These are phyloP conservation scores for Staurois parvus DNA, from an alignment of 2,797 vertebrate genomes.

Conservation along the genomic window DNA sequence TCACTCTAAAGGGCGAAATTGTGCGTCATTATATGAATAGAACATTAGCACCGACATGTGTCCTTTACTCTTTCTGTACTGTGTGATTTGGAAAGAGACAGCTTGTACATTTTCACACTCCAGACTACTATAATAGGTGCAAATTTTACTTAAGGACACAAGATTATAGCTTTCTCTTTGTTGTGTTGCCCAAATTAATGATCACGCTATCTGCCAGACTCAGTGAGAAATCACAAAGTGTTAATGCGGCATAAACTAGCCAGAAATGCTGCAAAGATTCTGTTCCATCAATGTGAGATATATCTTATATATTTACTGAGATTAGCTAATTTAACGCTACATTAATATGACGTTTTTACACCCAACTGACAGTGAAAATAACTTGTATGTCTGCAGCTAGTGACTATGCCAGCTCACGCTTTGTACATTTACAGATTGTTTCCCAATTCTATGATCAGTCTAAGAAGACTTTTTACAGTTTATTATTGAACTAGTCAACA, in stretches of 20 bases:
- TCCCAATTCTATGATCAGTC: no score
- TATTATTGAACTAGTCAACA: no score
- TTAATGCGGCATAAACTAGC: background rate
- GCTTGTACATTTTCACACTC: background rate
- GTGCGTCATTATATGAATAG: background rate
- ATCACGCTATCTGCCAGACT: background rate
- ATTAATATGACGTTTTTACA: no score
- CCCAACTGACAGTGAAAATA: no score
- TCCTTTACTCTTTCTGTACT: background rate
- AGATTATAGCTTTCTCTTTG: background rate
- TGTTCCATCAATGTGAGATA: no score
- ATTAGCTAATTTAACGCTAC: no score
- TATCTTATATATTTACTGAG: no score
- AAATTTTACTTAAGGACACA: background rate
- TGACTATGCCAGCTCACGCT: no score
- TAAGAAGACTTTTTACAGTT: no score
- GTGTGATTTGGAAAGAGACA: background rate
- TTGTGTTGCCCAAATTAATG: background rate
- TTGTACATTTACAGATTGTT: no score
- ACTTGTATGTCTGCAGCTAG: no score
- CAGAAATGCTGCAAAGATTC: no score
- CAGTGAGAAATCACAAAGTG: background rate
- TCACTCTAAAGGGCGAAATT: background rate
- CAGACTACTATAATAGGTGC: background rate
- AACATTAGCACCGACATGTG: background rate